These are phyloP conservation scores for Nomada goodeniana DNA, from an alignment of 2,888 invertebrate species.

Conservation along the genomic window DNA sequence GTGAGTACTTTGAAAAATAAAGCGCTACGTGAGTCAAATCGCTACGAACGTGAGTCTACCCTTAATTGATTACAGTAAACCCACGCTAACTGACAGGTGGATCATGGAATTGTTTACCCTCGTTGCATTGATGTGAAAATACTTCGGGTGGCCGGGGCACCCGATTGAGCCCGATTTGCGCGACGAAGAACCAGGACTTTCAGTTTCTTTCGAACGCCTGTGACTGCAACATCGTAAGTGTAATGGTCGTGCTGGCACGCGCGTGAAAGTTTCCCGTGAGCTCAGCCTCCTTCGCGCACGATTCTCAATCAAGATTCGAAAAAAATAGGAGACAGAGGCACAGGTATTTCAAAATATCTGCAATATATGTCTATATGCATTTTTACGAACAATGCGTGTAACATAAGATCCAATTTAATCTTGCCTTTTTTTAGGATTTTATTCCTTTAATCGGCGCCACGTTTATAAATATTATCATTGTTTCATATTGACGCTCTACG, in stretches of 20 bases:
- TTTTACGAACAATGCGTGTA: neutral
- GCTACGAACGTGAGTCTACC: neutral
- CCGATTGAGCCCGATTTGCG: slow-evolving; percentile 35
- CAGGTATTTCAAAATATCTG: slow-evolving; percentile 28
- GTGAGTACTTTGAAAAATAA: neutral
- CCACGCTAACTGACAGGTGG: neutral
- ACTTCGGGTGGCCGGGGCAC: neutral
- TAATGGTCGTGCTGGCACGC: slow-evolving; percentile 62
- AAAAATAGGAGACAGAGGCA: neutral
- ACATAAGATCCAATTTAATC: neutral
- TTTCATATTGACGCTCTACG: no score
- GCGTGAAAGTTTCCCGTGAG: slow-evolving; percentile 71
- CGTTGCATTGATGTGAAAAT: neutral
- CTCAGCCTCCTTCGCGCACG: slow-evolving; percentile 47
- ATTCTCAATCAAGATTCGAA: slow-evolving; percentile 28
- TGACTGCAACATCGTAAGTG: slow-evolving; percentile 77
- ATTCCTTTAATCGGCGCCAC: neutral
- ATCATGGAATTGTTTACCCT: neutral
- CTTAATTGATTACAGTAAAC: slow-evolving; percentile 12
- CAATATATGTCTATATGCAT: neutral
- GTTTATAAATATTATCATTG: no score
- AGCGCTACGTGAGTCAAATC: no score
- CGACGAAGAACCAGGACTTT: slow-evolving; percentile 79
- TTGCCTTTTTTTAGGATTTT: neutral
- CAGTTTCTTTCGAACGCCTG: slow-evolving; percentile 82